Base-by-base conservation (phyloP, 1,140 invertebrate species). In the Drosophila sp. region DNA sequence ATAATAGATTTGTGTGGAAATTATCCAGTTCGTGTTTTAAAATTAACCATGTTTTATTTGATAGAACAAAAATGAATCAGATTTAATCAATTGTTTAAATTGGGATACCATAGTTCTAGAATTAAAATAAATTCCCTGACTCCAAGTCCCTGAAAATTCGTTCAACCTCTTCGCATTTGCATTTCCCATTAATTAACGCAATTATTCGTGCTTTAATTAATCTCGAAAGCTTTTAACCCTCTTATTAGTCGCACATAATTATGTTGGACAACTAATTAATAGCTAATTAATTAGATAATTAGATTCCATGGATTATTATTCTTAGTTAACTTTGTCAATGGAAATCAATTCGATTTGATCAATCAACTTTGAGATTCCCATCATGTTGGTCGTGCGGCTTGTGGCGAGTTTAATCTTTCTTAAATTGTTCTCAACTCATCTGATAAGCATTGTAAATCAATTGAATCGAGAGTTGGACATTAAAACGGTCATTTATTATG, bases 401-500 rank as follows among this genome's bases (percentile, higher is more conserved):
- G 2, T 63, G 0, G n/a, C 58, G 30, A 40, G 47, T 23, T 11
- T 40, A 1, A 0, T 1, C 0, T 0, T 44, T 0, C 4, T 70
- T 1, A 7, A 27, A 23, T n/a, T 55, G 0, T n/a, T 32, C 10
- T 35, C 8, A 0, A 4, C 41, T 23, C 44, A 38, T 1, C 35
- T 55, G 1, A 38, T 55, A 2, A 30, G 1, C 1, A 10, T 75
- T 6, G 35, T 75, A 3, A 17, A 6, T 0, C 65, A 76, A 30
- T 17, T 76, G 7, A 64, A 41, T 11, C 4, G 3, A 8, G 30
- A 60, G 3, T 17, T 76, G 1, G 5, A 63, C 3, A 44, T 64
- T 1, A 76, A 58, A 44, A 64, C 41, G 0, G 40, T 38, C 0
- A 47, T 76, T 47, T 76, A 70, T 6, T 76, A 62, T 50, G 55